phyloP scores from a whole-genome alignment of 1,140 invertebrate species.

The Diorhabda elongata region DNA sequence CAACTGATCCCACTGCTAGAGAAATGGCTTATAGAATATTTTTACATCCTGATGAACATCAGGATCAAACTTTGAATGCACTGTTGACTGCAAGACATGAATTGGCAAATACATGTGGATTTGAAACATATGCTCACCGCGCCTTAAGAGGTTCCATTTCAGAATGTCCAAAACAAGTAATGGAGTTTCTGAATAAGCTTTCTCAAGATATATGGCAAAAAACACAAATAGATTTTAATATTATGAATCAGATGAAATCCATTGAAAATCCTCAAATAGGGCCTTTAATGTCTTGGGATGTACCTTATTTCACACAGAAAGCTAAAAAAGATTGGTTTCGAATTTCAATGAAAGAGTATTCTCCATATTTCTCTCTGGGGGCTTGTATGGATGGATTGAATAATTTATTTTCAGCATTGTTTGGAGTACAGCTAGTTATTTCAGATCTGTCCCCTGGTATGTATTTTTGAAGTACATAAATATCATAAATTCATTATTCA shows the following conservation, averaged over 20 bases:
- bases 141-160: constrained; percentile 84
- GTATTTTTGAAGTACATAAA: neutral
- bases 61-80: constrained; percentile 70
- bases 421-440: constrained; percentile 70
- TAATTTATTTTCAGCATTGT: constrained; percentile 75
- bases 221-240: constrained; percentile 66
- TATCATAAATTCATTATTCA: neutral
- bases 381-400: constrained; percentile 95
- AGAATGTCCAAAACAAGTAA: constrained; percentile 72
- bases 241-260: constrained; percentile 72
- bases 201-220: constrained; percentile 62
- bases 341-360: constrained; percentile 64
- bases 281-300: constrained; percentile 74
- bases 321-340: constrained; percentile 68
- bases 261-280: constrained; percentile 49
- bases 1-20: constrained; percentile 69
- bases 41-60: constrained; percentile 71
- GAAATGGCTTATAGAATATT: constrained; percentile 88
- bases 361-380: constrained; percentile 90
- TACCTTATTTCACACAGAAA: constrained; percentile 72
- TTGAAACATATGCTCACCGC: constrained; percentile 81
- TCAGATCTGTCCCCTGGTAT: constrained; percentile 57
- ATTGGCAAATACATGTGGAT: constrained; percentile 82
- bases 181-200: constrained; percentile 75
- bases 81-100: constrained; percentile 69